Evolutionary conservation across 2,888 invertebrate genomes (phyloP), one percentile per base, ranked within the genome.

Genomic region (Parnassius mnemosyne): DNA sequence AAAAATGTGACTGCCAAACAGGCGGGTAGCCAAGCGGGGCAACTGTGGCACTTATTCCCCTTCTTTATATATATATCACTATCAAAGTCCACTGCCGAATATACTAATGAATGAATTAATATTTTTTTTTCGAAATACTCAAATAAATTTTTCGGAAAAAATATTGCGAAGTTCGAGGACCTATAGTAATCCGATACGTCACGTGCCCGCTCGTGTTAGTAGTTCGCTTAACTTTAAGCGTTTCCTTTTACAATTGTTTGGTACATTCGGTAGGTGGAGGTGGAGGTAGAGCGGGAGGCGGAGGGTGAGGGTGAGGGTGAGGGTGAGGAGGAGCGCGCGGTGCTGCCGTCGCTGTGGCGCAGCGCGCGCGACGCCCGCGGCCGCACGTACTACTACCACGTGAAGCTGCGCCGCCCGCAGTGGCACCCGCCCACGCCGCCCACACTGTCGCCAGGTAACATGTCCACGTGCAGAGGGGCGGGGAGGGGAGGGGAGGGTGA

Each of bases 361-460:
- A 95, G 94, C 72, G 96, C 97, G 0, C 92, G 93, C 66, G 98
- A 98, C 79, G 87, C 93, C 2, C 95, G 95, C 60, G 98, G 98
- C 0, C 93, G 97, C 68, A 93, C 95, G 0, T 99, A 98, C 85
- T 99, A 97, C 88, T 99, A 98, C 87, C 97, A 99, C 82, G 92
- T 95, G 1, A 95, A 95, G 81, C 92, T 95, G 56, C 90, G 96
- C 9, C 92, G 94, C 70, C 93, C 96, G 25, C 96, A 96, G 78
- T 97, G 97, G 97, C 87, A 94, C 69, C 96, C 96, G 43, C 95
- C 95, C 52, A 77, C 82, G 64, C 78, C 84, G 63, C 92, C 92
- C 1, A 86, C 9, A 53, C 61, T 61, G 20, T 80, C 83, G 53
- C 81, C 59, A 16, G 54, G 53, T 47, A 16, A 16, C 16, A 16